Base-by-base conservation (phyloP, 2,113 vertebrate genomes). In the Periophthalmus modestus region DNA sequence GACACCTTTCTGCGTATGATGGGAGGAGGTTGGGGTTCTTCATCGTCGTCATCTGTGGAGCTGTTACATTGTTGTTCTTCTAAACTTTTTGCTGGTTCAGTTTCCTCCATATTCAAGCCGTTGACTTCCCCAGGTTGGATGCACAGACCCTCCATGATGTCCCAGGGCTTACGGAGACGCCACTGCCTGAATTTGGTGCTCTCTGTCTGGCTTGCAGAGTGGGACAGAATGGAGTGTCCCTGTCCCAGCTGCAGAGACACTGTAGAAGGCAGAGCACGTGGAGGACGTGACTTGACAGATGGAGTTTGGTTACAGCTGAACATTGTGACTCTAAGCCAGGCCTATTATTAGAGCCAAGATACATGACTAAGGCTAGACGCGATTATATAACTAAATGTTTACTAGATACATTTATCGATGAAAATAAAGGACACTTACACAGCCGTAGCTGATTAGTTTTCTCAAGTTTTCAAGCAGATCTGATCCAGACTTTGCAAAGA, bases 271-370 rank as follows among this genome's bases (percentile, higher is more conserved):
- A 93, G 90, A 95, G 93, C 93, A 88, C 62, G 71, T 78, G 78
- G 80, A 84, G 84, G 82, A 89, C 81, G 90, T 92, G 94, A 93
- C 94, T 95, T 93, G 94, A 94, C 94, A 94, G 92, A 95, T 82
- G 94, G 94, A 92, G 94, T 97, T 94, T 54, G 87, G 92, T 98
- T 99, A 95, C 96, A 95, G 94, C 93, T 95, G 94, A 92, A 96
- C 94, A 95, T 92, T 94, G 94, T 93, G 93, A 86, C 91, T 89
- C 88, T 87, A 86, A 95, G 93, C 94, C 93, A 94, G 88, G 61
- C 70, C 95, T 98, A 98, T 96, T 95, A 96, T 97, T 99, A 98
- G 94, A 83, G 80, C 74, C 21, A 94, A 84, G 89, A 93, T 94
- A 94, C 93, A 91, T 76, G 65, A 85, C 77, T 54, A 54, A 46